Base-by-base conservation (phyloP, 30 jellyfish, hydroid and myxozoan genomes). In the Catostylus mosaicus region DNA sequence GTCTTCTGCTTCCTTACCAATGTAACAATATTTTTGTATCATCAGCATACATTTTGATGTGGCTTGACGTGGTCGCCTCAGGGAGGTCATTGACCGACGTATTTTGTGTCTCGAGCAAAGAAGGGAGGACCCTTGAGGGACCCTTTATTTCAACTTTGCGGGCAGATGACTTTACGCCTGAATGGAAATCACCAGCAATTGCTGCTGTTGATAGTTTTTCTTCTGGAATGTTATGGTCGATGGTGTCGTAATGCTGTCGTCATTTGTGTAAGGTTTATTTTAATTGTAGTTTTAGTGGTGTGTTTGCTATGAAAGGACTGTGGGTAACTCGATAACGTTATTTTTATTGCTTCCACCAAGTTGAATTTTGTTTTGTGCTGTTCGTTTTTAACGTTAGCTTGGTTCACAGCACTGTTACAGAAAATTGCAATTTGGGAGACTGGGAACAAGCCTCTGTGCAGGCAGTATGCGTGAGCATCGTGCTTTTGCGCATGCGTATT, bases 401-500 rank as follows among this genome's bases (percentile, higher is more conserved):
- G n/a, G n/a, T n/a, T n/a, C n/a, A n/a, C n/a, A n/a, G n/a, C n/a
- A n/a, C n/a, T n/a, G n/a, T n/a, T n/a, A n/a, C n/a, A n/a, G n/a
- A 11, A 34, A 50, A 72, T 3, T 7, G 45, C 43, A 23, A 40
- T 45, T 45, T 36, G 11, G 38, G 26, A 18, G 71, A 59, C 71
- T 59, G 71, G 71, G 37, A 18, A 1, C 36, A 26, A 59, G 38
- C 71, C 26, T 59, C 71, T 59, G 71, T 3, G 71, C 37, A 59
- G 56, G n/a, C n/a, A n/a, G n/a, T n/a, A n/a, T n/a, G n/a, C n/a
- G n/a, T n/a, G n/a, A n/a, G 63, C 71, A 59, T 20, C 71, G 8
- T 59, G n/a, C 38, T 1, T 59, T 59, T 59, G 71, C 71, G 71
- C 71, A 59, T 19, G 71, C 71, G 71, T 50, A 16, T 18, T n/a